Evolutionary conservation across 1,140 invertebrate species (phyloP), one percentile per base, ranked within the genome.

Genomic region (Drosophila prosaltans): DNA sequence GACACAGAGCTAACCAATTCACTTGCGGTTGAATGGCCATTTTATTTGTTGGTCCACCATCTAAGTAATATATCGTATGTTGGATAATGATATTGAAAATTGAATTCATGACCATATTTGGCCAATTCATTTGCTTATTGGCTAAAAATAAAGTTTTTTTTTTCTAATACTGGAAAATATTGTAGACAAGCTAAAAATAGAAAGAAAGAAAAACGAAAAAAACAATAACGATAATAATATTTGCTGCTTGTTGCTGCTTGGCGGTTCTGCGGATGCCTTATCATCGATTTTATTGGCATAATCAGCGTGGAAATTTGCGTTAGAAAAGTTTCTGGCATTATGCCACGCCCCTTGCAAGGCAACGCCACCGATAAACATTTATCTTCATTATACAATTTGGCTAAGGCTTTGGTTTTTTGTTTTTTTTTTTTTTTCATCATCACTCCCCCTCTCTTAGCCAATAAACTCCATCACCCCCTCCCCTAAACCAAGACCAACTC

Each of bases 261-360:
- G 21, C 48, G 26, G 43, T 58, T 62, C 41, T 21, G 30, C 43
- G 36, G 41, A 65, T 61, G 28, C 40, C 82, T 89, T 88, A 80
- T 86, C 83, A 86, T 88, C 81, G 83, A 86, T 86, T 86, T 86
- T 89, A 86, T 86, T 86, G 83, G 80, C 83, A 86, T 86, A 86
- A 86, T 86, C 83, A 88, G 77, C 80, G 80, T 82, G 48, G 80
- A 81, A 85, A 86, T 86, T 85, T 86, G 82, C 74, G 75, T 79
- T 86, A 69, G 45, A 64, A 45, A 86, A 88, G 67, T 88, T 88
- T 78, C 77, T 86, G 83, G 83, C 83, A 86, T 55, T 36, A 65
- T 58, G 83, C 83, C 83, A 88, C 83, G 80, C 83, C 83, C 66
- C 26, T 24, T 54, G 45, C 24, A 26, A 26, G 45, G 58, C 68